Evolutionary conservation across 1,140 invertebrate species (phyloP).

Genomic region (Mactra quadrangularis): DNA sequence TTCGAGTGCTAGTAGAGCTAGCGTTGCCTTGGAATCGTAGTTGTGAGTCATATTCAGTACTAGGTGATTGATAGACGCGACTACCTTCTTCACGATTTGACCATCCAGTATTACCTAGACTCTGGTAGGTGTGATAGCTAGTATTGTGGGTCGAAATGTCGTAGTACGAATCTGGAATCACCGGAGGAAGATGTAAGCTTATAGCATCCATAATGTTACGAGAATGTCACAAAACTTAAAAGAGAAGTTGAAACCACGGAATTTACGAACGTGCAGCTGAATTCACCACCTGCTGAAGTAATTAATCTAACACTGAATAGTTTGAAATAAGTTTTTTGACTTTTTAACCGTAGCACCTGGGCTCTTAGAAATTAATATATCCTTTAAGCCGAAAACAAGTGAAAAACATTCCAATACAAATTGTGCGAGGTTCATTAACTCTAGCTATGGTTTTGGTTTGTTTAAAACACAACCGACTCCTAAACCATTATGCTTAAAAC

Average conservation of each 20-base stretch:
- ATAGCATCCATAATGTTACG: constrained; percentile 30
- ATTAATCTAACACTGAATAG: no score
- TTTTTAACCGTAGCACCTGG: no score
- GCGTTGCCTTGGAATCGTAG: background rate
- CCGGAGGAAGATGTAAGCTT: constrained; percentile 25
- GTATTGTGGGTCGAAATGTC: constrained; percentile 39
- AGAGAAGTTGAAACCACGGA: no score
- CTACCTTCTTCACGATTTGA: constrained; percentile 23
- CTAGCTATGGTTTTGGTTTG: background rate
- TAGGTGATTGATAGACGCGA: background rate
- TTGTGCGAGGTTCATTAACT: background rate
- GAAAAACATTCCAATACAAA: no score
- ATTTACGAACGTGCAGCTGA: no score
- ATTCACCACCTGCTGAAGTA: no score
- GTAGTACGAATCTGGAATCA: constrained; percentile 58
- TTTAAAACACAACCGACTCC: constrained; percentile 12
- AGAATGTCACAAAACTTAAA: no score
- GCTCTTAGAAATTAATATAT: no score
- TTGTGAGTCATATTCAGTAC: constrained; percentile 25
- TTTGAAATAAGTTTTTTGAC: no score
- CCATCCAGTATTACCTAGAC: constrained; percentile 8
- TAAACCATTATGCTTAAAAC: constrained; percentile 49
- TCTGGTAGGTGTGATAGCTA: constrained; percentile 6
- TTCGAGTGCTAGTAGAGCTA: background rate
- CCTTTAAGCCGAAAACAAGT: no score